These are phyloP conservation scores for Pristionchus pacificus DNA, from an alignment of 1,140 invertebrate genomes.

Conservation along the genomic window DNA sequence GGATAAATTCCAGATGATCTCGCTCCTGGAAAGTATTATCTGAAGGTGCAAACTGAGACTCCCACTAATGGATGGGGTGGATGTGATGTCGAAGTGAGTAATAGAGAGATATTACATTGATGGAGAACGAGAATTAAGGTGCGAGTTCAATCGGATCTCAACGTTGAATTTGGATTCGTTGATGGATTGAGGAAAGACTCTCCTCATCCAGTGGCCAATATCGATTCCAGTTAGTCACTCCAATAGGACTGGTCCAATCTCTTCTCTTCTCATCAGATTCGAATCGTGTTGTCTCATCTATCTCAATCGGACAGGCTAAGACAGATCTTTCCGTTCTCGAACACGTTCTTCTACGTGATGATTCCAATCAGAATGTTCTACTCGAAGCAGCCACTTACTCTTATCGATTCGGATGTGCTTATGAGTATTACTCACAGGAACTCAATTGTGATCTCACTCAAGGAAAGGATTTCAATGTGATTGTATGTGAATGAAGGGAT, in stretches of 20 bases:
- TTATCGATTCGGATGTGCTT: slow-evolving; percentile 16
- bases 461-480: slow-evolving; percentile 25
- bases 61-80: background rate
- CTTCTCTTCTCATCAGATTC: background rate
- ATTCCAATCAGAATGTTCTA: slow-evolving; percentile 24
- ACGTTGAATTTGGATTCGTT: slow-evolving; percentile 26
- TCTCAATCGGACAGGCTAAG: background rate
- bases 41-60: slow-evolving; percentile 17
- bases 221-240: slow-evolving; percentile 1
- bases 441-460: slow-evolving; percentile 22
- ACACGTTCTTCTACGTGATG: background rate
- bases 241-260: no score
- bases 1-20: slow-evolving; percentile 26
- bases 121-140: background rate
- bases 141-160: slow-evolving; percentile 26
- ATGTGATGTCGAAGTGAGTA: background rate
- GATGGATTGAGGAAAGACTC: slow-evolving; percentile 13
- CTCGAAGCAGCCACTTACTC: slow-evolving; percentile 33
- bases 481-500: slow-evolving; percentile 17
- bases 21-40: slow-evolving; percentile 30
- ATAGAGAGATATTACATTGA: background rate
- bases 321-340: background rate
- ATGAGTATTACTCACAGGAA: slow-evolving; percentile 23
- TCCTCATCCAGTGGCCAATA: slow-evolving; percentile 23
- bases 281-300: background rate